Base-by-base conservation (phyloP, 2,797 vertebrate genomes). In the Sebastes glaucus region DNA sequence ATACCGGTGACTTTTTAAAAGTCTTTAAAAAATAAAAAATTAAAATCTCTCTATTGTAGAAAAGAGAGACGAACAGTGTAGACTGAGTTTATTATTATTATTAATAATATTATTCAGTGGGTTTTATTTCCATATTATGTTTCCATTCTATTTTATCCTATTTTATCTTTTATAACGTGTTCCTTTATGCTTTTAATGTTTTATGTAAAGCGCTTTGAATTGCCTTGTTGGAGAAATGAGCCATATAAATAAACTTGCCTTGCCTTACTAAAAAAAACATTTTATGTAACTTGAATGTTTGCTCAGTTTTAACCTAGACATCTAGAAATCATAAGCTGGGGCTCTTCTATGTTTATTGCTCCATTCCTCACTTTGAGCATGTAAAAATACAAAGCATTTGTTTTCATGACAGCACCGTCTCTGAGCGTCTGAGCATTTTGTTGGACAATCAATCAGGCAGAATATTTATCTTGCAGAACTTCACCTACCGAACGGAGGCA, bases 401-500 rank as follows among this genome's bases (percentile, higher is more conserved):
- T 56, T 52, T 33, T 23, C 18, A 33, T 32, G 2, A 49, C 52
- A 49, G 49, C 18, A 13, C 10, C 20, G 56, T 53, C 11, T 32
- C 22, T 23, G 63, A 62, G 16, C 27, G 11, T 65, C 33, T 32
- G 9, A 71, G 23, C 22, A 8, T 22, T 22, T 28, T 46, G 18
- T 52, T 46, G 22, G 20, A 23, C 13, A 49, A 20, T 49, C 46
- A 49, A 20, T 49, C 18, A 55, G 25, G 28, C 30, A 8, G 16
- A 80, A 16, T 27, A n/a, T 67, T 79, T 49, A 27, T 35, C 23
- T 13, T 7, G 8, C 57, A 65, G 42, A 33, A 18, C 16, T 55
- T 66, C 68, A 71, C 93, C 16, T 85, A 99, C 98, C 97, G 0
- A 96, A 96, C 3, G 96, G 96, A 1, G 98, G 97, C 80, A 99